Conservation (phyloP, 2,113 vertebrate genomes). For the Cichladusa arquata region DNA sequence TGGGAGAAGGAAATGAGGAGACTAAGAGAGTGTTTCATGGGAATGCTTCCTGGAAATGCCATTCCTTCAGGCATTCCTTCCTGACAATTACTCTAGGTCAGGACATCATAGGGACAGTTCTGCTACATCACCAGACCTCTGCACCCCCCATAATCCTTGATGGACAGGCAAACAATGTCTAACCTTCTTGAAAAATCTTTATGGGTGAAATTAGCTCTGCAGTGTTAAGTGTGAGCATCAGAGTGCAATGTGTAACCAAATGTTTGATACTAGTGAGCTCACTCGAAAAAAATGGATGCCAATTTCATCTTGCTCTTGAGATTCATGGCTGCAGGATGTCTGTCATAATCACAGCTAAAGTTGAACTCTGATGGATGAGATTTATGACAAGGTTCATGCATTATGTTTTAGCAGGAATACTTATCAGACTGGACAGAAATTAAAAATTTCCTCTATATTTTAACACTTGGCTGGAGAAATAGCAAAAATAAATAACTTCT, state of each 20-base stretch:
- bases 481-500: neutral
- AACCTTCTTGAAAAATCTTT: neutral
- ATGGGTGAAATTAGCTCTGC: neutral
- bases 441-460: neutral
- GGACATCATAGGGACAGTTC: neutral
- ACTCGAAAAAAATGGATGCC: neutral
- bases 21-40: neutral
- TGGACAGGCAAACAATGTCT: neutral
- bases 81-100: neutral
- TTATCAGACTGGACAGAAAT: constrained; percentile 9
- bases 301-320: neutral
- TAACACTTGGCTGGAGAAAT: neutral
- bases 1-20: neutral
- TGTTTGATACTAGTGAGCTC: neutral
- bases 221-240: neutral
- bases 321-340: neutral
- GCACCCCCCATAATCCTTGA: neutral
- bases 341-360: neutral
- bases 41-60: neutral
- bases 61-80: neutral
- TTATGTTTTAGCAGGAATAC: neutral
- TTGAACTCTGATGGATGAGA: neutral
- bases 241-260: neutral
- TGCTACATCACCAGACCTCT: rapidly evolving
- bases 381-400: neutral